Percentiles rank a stretch among this genome's conserved stretches.
These are phyloP conservation scores for Barypeithes pellucidus DNA, from an alignment of 2,888 invertebrate genomes.

Conservation along the genomic window DNA sequence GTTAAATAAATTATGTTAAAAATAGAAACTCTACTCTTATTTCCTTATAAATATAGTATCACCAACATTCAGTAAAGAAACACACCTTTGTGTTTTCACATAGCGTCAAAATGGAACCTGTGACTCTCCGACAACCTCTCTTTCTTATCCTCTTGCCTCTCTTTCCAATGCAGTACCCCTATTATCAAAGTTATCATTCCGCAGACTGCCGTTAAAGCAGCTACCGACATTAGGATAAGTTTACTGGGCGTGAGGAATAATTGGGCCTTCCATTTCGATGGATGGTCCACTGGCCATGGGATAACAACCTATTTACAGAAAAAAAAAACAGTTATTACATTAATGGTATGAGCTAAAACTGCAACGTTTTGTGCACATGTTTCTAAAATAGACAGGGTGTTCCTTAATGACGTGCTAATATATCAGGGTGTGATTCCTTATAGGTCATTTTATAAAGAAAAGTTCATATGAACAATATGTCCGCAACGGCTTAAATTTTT, in stretches of 20 bases:
- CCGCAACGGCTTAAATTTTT: too few species aligned
- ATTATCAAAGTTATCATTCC: constrained; percentile 89
- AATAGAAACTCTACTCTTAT: not conserved
- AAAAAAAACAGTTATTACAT: too few species aligned
- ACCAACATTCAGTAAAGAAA: not conserved
- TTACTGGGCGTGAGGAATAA: constrained; percentile 96
- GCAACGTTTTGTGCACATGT: too few species aligned
- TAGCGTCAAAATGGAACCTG: constrained; percentile 89
- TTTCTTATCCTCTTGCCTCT: constrained; percentile 85
- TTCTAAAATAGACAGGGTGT: too few species aligned
- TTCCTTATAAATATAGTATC: not conserved
- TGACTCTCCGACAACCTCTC: constrained; percentile 87
- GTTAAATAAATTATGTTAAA: not conserved
- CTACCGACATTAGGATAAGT: constrained; percentile 92
- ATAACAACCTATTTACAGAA: constrained; percentile 76
- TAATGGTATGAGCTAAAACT: too few species aligned
- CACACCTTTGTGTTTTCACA: constrained; percentile 72
- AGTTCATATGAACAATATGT: too few species aligned
- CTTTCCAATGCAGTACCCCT: constrained; percentile 90
- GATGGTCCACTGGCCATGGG: constrained; percentile 85
- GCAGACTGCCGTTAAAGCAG: constrained; percentile 90
- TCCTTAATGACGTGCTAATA: too few species aligned
- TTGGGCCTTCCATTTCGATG: constrained; percentile 90
- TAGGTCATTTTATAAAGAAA: too few species aligned
- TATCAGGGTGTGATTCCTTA: too few species aligned